Conservation (phyloP, 2,888 invertebrate genomes). For the Dromius quadrimaculatus region DNA sequence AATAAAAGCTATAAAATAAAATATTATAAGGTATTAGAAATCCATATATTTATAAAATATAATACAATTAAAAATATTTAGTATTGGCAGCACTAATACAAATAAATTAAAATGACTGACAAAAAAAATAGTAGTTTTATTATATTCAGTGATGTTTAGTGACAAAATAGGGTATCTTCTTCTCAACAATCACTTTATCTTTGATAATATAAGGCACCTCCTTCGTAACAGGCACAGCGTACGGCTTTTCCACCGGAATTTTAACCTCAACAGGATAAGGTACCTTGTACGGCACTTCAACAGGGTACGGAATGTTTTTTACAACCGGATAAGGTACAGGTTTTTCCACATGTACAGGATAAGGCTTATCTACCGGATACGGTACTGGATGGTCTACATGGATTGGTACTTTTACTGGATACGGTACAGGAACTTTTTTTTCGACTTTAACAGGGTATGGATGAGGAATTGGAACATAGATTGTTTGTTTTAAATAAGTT, state of each 20-base stretch:
- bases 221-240: conserved; percentile 36
- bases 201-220: conserved; percentile 29
- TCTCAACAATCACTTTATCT: conserved; percentile 54
- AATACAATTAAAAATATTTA: too few relatives aligned
- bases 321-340: conserved; percentile 63
- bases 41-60: too few relatives aligned
- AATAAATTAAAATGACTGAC: conserved; percentile 44
- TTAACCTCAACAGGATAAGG: conserved; percentile 25
- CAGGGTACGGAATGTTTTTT: conserved; percentile 60
- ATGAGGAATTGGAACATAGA: conserved; percentile 18
- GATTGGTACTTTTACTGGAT: conserved; percentile 58
- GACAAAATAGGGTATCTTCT: conserved; percentile 60
- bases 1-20: too few relatives aligned
- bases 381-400: conserved; percentile 57
- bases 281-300: conserved; percentile 53
- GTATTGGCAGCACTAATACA: too few relatives aligned
- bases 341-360: conserved; percentile 62
- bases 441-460: conserved; percentile 39
- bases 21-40: too few relatives aligned
- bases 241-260: conserved; percentile 27
- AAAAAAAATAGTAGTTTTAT: too few relatives aligned
- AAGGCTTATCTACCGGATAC: conserved; percentile 62
- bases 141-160: conserved; percentile 57
- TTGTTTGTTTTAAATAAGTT: conserved; percentile 24
- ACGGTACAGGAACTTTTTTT: conserved; percentile 36